Base-by-base conservation (phyloP, 2,888 invertebrate genomes). In the Hypsopygia costalis region DNA sequence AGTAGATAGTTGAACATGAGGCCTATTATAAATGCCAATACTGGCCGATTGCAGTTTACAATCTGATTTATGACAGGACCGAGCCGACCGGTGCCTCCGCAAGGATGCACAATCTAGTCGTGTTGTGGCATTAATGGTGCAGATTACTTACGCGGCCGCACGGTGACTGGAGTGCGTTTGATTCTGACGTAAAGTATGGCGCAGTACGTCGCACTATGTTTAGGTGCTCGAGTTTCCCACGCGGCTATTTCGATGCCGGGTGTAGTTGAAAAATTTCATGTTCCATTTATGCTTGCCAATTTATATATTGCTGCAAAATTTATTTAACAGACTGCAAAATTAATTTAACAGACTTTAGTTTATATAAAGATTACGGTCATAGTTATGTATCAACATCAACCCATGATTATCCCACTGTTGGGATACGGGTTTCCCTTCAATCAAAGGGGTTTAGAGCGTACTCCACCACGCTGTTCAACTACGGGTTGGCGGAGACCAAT, bases 101-200 rank as follows among this genome's bases (percentile, higher is more conserved):
- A 81, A 79, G 77, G 82, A 83, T 81, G 66, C 68, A 80, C 76
- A 75, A 75, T 80, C 77, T 76, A 78, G 65, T 85, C 77, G 25
- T 25, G 25, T 25, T 6, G 77, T 74, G 76, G 71, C 75, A 73
- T 66, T 75, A 74, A 69, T 68, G 57, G 58, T 56, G 61, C 55
- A 64, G 66, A 73, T 71, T 69, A 62, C 63, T 68, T 69, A 62
- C 62, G 61, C 62, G 67, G 58, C 56, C 61, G 53, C 54, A 56
- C 42, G 42, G 64, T 65, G 69, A 70, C 69, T 67, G 56, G 67
- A 69, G 68, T 76, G 72, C 68, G 66, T 76, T 68, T 64, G 75
- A 77, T 75, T 69, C 67, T 70, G 71, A 69, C 70, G 61, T 81
- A 69, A 86, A 81, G 79, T 81, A 82, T 78, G 58, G 69, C 55